These are phyloP conservation scores for Sebastes diploproa DNA, from an alignment of 2,797 vertebrate genomes.

Conservation along the genomic window DNA sequence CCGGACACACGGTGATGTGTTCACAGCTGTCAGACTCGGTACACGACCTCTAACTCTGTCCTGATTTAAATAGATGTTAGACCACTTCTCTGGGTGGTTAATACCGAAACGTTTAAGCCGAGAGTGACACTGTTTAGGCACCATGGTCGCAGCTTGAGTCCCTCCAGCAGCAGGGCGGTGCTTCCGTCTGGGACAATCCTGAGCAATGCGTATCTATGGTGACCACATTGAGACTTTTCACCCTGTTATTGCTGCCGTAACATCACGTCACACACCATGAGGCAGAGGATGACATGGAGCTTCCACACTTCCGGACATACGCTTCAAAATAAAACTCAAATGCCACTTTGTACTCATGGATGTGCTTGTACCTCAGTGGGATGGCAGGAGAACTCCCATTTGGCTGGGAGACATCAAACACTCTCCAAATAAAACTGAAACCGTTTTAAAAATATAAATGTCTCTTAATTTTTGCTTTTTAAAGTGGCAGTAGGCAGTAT, in stretches of 20 bases:
- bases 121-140: conserved; percentile 3
- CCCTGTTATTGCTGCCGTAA: neutral
- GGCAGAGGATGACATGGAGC: neutral
- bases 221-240: neutral
- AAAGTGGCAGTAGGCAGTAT: no score
- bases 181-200: neutral
- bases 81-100: neutral
- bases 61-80: neutral
- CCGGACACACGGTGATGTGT: neutral
- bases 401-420: neutral
- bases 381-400: neutral
- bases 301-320: neutral
- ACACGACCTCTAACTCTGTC: neutral
- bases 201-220: neutral
- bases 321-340: conserved; percentile 47
- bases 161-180: no score
- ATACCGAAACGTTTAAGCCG: neutral
- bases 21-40: neutral
- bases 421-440: neutral
- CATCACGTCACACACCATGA: neutral
- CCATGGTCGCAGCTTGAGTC: conserved; percentile 12
- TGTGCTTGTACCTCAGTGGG: neutral
- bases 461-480: no score
- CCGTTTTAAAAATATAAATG: neutral
- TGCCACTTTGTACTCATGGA: no score